These are phyloP conservation scores for Ammodramus savannarum DNA, from an alignment of 2,113 vertebrate species.

Conservation along the genomic window DNA sequence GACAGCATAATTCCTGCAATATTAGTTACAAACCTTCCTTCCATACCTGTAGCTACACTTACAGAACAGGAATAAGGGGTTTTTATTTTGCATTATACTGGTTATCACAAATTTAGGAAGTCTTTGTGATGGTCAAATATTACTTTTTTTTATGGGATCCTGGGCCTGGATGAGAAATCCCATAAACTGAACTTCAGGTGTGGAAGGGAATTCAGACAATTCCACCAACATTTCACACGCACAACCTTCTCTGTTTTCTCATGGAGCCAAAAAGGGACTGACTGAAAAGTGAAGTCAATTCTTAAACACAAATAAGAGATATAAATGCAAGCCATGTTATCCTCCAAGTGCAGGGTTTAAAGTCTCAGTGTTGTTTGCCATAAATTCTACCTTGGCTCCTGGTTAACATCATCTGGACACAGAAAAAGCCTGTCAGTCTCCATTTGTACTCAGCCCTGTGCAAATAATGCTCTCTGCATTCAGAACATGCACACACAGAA, in stretches of 20 bases:
- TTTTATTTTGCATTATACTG: not conserved
- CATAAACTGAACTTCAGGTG: not conserved
- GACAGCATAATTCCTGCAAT: not conserved
- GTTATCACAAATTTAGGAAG: not conserved
- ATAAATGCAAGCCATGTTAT: fast-evolving
- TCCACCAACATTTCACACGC: fast-evolving
- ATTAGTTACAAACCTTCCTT: not conserved
- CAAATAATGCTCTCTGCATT: not conserved
- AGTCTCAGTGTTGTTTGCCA: not conserved
- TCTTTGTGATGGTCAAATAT: not conserved
- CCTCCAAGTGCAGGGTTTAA: not conserved
- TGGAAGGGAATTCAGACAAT: fast-evolving
- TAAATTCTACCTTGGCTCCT: not conserved
- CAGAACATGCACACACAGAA: not conserved
- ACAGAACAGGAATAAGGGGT: not conserved
- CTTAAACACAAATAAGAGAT: not conserved
- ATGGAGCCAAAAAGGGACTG: fast-evolving
- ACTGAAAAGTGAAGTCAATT: not conserved
- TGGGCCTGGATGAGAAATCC: not conserved
- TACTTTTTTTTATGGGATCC: too few species aligned
- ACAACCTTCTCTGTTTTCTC: fast-evolving
- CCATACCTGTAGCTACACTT: not conserved
- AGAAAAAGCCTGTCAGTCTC: not conserved
- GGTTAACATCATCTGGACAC: not conserved
- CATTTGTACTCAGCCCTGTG: not conserved